A percentile compares a stretch with the other conserved stretches of the same genome.
Conservation (phyloP, 1,140 invertebrate genomes). For the Popillia japonica region DNA sequence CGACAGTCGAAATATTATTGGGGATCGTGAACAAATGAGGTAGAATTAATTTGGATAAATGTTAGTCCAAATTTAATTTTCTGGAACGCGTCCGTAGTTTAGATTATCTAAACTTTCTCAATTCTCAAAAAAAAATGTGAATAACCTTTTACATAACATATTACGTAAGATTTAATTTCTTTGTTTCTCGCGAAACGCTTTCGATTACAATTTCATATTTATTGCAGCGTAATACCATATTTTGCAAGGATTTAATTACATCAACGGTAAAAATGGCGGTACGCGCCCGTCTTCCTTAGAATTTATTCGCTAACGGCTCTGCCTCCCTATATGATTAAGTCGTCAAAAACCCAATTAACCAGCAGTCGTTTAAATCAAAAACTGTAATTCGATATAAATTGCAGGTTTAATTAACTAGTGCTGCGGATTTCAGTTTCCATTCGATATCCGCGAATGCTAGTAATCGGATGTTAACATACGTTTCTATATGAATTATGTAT, state of each 20-base stretch:
- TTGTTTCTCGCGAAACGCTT: neutral
- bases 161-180: too few relatives aligned
- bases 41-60: too few relatives aligned
- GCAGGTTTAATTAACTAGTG: neutral
- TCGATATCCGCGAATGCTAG: neutral
- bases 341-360: conserved; percentile 1
- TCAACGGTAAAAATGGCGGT: neutral
- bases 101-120: too few relatives aligned
- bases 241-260: neutral
- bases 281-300: neutral
- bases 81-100: too few relatives aligned
- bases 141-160: too few relatives aligned
- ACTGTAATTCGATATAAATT: conserved; percentile 1
- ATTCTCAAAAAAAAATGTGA: too few relatives aligned
- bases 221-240: neutral
- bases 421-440: neutral
- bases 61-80: too few relatives aligned
- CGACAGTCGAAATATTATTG: neutral
- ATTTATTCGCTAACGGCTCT: conserved; percentile 1
- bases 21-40: neutral
- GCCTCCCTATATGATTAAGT: neutral
- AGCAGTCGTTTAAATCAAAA: neutral
- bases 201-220: neutral
- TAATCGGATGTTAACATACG: neutral
- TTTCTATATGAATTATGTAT: neutral